Evolutionary conservation across 2,797 vertebrate genomes (phyloP), one percentile per base, ranked within the genome.

Genomic region (Emys orbicularis): DNA sequence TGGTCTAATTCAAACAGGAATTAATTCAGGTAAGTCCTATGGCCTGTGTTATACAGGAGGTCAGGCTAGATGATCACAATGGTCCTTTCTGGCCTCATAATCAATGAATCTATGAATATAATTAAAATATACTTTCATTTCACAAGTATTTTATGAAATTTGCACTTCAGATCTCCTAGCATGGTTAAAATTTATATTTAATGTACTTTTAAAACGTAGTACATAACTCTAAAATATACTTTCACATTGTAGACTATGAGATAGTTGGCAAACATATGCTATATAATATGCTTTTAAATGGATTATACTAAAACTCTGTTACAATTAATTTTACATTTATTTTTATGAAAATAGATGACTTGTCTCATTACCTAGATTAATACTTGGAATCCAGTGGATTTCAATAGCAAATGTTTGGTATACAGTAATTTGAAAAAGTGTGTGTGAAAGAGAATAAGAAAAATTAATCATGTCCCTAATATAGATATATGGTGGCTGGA

Each of bases 311-410:
- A 96, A 96, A 85, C 87, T 93, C 83, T 86, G 72, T 86, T 92
- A 88, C 81, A 97, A 97, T 94, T 95, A 95, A 96, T 87, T 92
- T 84, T 53, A 81, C 83, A 96, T 97, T 93, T 93, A 92, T 96
- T 93, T 96, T 93, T 95, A 95, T 96, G 92, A 95, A 77, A 77
- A n/a, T 86, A 90, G 93, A 96, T 95, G 93, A 81, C 93, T 95
- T 96, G 95, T 96, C 97, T 95, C 90, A 93, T 97, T 95, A 97
- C 76, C 56, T 25, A 57, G 56, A 29, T 57, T 57, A 57, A 95
- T 95, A 88, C 95, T 95, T 97, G 95, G 31, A 61, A 61, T 61
- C 88, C 88, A 93, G 93, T 90, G 88, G 93, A 81, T 91, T 96
- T 95, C 91, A 94, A 83, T 91, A 86, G n/a, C 74, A 84, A 91